Evolutionary conservation across 2,888 invertebrate genomes (phyloP).

Genomic region (Lasioglossum marginatum): DNA sequence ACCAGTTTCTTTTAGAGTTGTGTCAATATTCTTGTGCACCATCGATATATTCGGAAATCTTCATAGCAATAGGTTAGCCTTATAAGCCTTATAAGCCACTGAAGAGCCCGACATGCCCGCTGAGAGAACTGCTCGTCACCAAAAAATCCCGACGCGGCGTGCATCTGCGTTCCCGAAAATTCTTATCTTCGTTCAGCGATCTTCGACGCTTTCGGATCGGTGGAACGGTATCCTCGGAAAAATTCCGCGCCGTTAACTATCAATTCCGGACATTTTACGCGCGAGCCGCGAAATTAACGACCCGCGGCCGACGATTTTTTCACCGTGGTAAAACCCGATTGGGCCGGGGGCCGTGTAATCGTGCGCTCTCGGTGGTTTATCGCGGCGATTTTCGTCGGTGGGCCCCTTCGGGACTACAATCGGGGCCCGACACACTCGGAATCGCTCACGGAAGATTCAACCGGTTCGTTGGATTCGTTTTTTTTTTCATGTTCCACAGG

Average conservation of each 20-base stretch:
- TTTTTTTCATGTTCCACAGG: neutral
- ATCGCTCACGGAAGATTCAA: slow-evolving; percentile 29
- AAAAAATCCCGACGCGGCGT: neutral
- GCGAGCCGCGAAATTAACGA: slow-evolving; percentile 42
- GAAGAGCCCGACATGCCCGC: no score
- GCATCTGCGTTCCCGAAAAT: slow-evolving; percentile 10
- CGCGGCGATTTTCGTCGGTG: slow-evolving; percentile 51
- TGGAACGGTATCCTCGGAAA: slow-evolving; percentile 48
- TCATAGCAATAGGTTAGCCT: no score
- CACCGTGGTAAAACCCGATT: neutral
- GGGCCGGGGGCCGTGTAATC: slow-evolving; percentile 1
- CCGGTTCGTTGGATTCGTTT: slow-evolving; percentile 37
- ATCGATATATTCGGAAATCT: no score
- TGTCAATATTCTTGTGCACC: no score
- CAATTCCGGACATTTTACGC: slow-evolving; percentile 46
- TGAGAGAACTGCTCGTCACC: neutral
- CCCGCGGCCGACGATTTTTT: neutral
- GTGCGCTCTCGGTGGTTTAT: slow-evolving; percentile 47
- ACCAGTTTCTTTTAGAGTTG: no score
- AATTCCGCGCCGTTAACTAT: slow-evolving; percentile 49
- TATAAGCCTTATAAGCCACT: no score
- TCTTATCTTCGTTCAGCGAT: slow-evolving; percentile 10
- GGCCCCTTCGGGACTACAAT: slow-evolving; percentile 44
- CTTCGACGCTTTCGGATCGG: neutral
- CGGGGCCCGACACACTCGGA: slow-evolving; percentile 46